Evolutionary conservation across 1,140 invertebrate genomes (phyloP).

Genomic region (Cydia amplana): DNA sequence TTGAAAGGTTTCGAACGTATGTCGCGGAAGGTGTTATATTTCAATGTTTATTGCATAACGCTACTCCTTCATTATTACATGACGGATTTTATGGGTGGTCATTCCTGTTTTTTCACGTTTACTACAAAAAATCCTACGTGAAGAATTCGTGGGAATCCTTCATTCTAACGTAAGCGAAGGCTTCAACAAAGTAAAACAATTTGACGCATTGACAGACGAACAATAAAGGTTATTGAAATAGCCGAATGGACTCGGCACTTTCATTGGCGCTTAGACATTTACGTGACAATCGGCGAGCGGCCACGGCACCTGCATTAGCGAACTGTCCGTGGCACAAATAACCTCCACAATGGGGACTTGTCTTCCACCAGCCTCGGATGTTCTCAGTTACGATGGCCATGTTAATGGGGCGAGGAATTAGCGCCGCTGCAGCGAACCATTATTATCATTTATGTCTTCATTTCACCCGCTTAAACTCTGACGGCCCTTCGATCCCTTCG

Average conservation of each 20-base stretch:
- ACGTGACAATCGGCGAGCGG: slow-evolving; percentile 56
- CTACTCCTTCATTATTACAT: slow-evolving; percentile 5
- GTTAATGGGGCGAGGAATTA: slow-evolving; percentile 63
- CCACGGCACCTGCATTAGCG: slow-evolving; percentile 34
- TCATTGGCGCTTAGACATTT: slow-evolving; percentile 56
- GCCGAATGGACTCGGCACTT: slow-evolving; percentile 46
- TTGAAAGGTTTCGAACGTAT: slow-evolving; percentile 32
- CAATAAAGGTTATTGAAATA: slow-evolving; percentile 31
- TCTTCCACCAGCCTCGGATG: slow-evolving; percentile 49
- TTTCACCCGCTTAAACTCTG: slow-evolving; percentile 52
- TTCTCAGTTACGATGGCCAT: slow-evolving; percentile 45
- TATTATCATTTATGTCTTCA: slow-evolving; percentile 57
- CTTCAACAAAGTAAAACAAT: slow-evolving; percentile 27
- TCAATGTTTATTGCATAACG: slow-evolving; percentile 30
- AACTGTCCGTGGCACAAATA: slow-evolving; percentile 57
- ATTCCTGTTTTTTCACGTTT: background rate
- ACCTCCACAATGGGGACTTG: slow-evolving; percentile 56
- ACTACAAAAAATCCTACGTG: slow-evolving; percentile 12
- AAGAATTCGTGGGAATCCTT: slow-evolving; percentile 23
- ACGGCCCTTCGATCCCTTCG: slow-evolving; percentile 33
- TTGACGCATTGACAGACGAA: slow-evolving; percentile 18
- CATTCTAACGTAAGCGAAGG: background rate
- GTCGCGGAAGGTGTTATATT: slow-evolving; percentile 11
- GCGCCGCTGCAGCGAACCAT: slow-evolving; percentile 50
- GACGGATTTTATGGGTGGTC: slow-evolving; percentile 13